These are phyloP conservation scores for Drosophila kuntzei DNA, from an alignment of 2,888 invertebrate species.

Conservation along the genomic window DNA sequence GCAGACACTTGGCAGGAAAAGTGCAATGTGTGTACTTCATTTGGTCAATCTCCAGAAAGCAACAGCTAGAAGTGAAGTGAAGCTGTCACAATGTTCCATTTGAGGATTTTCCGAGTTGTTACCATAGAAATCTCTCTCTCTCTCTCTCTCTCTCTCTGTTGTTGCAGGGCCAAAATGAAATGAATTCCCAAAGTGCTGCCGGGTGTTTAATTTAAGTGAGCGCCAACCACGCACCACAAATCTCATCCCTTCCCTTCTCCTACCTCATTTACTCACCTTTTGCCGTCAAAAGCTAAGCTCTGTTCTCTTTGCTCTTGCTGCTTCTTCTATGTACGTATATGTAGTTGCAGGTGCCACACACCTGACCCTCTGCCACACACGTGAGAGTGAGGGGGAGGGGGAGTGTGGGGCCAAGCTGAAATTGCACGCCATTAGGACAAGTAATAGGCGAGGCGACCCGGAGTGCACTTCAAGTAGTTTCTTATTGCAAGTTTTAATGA, in stretches of 20 bases:
- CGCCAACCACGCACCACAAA: conserved; percentile 38
- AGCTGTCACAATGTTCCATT: conserved; percentile 54
- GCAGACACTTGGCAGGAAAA: conserved; percentile 7
- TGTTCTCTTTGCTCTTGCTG: not conserved
- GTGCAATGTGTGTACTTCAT: conserved; percentile 9
- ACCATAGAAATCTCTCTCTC: conserved; percentile 17
- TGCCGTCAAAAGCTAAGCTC: conserved; percentile 37
- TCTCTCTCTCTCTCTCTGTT: too few relatives aligned
- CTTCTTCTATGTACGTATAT: too few relatives aligned
- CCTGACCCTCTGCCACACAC: conserved; percentile 32
- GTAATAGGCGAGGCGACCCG: conserved; percentile 75
- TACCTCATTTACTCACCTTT: not conserved
- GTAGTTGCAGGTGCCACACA: conserved; percentile 21
- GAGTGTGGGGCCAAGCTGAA: conserved; percentile 46
- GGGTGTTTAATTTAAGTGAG: conserved; percentile 77
- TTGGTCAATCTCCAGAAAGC: conserved; percentile 15
- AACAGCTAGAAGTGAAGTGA: conserved; percentile 17
- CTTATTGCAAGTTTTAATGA: conserved; percentile 70
- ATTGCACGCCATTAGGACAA: conserved; percentile 76
- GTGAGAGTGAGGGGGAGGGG: not conserved
- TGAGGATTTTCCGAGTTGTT: conserved; percentile 51
- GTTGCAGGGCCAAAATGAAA: conserved; percentile 51
- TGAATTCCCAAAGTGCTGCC: conserved; percentile 72
- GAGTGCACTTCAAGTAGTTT: conserved; percentile 71
- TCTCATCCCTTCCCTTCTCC: not conserved